phyloP scores from a whole-genome alignment of 2,113 vertebrate species.

The Glareola pratincola region DNA sequence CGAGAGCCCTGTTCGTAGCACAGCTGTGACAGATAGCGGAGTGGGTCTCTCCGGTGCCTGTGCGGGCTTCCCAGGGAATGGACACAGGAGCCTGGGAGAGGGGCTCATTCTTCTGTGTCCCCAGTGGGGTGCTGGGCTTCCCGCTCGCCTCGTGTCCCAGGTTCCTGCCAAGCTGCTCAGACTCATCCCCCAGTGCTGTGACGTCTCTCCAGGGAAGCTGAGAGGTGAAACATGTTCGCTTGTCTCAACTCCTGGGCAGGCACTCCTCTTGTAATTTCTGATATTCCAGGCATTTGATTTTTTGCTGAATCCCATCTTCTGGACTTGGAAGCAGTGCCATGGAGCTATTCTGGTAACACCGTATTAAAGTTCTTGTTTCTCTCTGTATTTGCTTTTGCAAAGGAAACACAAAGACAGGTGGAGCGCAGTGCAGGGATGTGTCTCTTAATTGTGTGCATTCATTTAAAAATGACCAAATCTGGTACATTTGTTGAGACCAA shows the following conservation, averaged over 20 bases:
- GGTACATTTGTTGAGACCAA: not conserved
- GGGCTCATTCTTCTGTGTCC: not conserved
- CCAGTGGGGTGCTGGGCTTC: not conserved
- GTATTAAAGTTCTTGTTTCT: not conserved
- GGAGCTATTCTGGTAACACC: not conserved
- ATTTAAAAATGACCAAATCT: not conserved
- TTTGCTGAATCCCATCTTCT: not conserved
- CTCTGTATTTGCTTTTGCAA: not conserved
- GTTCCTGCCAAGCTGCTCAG: not conserved
- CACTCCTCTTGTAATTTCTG: not conserved
- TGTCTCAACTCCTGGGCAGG: not conserved
- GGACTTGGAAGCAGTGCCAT: not conserved
- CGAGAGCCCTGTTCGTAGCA: not conserved
- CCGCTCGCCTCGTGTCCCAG: fast-evolving
- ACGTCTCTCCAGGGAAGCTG: not conserved
- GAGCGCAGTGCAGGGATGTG: not conserved
- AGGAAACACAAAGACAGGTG: not conserved
- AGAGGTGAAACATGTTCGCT: not conserved
- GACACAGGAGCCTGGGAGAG: not conserved
- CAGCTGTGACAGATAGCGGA: not conserved
- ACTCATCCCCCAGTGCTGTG: not conserved
- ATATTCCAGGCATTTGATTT: not conserved
- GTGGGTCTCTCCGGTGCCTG: fast-evolving
- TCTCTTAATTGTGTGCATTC: not conserved
- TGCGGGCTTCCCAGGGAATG: not conserved